These are phyloP conservation scores for Colinus virginianus DNA, from an alignment of 2,113 vertebrate species.

Conservation along the genomic window DNA sequence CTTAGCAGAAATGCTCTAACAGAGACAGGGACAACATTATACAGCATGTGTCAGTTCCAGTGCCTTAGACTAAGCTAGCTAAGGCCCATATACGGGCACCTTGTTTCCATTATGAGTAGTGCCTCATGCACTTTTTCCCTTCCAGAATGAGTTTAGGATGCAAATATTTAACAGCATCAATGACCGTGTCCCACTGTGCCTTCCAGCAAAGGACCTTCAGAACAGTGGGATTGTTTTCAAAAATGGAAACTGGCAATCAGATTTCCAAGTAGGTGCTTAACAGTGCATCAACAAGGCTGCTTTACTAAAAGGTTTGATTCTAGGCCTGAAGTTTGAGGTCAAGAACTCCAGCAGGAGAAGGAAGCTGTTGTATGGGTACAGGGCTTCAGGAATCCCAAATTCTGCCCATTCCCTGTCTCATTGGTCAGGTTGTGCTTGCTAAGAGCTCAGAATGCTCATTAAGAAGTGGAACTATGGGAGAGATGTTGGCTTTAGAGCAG, in stretches of 20 bases:
- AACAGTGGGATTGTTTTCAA: neutral
- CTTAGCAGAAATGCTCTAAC: neutral
- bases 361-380: neutral
- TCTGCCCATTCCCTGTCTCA: slow-evolving; percentile 33
- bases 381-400: neutral
- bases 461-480: neutral
- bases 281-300: neutral
- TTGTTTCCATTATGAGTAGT: neutral
- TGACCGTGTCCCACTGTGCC: neutral
- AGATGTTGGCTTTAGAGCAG: neutral
- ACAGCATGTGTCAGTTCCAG: neutral
- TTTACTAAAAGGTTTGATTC: neutral
- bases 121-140: neutral
- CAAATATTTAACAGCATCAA: neutral
- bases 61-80: neutral
- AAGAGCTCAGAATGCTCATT: slow-evolving; percentile 15
- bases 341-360: neutral
- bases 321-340: slow-evolving; percentile 6
- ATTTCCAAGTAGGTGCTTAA: neutral
- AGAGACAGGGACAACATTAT: neutral
- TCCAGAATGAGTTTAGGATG: neutral
- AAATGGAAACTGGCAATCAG: neutral
- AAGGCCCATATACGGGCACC: neutral
- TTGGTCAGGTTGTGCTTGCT: neutral
- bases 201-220: neutral